phyloP scores from a whole-genome alignment of 2,113 vertebrate genomes.

The Brachyhypopomus occidentalis region DNA sequence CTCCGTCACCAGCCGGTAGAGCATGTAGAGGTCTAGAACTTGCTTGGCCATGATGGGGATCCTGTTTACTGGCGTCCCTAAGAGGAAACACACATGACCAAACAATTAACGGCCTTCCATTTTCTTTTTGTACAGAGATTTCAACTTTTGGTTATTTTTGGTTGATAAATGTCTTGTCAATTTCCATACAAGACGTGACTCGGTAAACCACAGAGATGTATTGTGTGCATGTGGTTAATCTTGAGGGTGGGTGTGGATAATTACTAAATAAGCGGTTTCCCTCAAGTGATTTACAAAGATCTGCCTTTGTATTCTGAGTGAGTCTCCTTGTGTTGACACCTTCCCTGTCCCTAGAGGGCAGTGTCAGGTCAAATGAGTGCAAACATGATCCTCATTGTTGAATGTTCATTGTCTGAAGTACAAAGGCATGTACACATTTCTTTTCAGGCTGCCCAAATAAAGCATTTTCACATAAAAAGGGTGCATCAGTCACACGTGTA shows the following conservation, averaged over 20 bases:
- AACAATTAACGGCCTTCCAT: neutral
- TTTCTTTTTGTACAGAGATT: neutral
- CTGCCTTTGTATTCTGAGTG: neutral
- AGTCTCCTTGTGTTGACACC: neutral
- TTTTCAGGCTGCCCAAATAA: conserved; percentile 6
- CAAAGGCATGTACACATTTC: conserved; percentile 1
- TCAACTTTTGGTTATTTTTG: neutral
- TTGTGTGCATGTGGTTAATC: neutral
- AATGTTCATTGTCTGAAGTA: neutral
- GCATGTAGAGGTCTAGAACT: conserved; percentile 94
- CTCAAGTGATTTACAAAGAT: neutral
- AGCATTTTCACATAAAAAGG: neutral
- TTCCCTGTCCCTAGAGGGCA: conserved; percentile 64
- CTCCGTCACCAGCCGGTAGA: conserved; percentile 94
- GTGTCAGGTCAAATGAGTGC: conserved; percentile 48
- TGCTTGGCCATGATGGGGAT: conserved; percentile 99
- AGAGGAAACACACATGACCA: conserved; percentile 7
- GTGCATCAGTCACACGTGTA: neutral
- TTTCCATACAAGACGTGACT: neutral
- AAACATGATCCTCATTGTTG: neutral
- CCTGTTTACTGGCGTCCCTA: conserved; percentile 95
- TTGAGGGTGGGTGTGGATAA: neutral
- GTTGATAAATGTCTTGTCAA: neutral
- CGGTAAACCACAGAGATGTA: neutral
- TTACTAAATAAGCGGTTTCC: neutral